phyloP scores from a whole-genome alignment of 2,113 vertebrate species.

The Myotis yumanensis region DNA sequence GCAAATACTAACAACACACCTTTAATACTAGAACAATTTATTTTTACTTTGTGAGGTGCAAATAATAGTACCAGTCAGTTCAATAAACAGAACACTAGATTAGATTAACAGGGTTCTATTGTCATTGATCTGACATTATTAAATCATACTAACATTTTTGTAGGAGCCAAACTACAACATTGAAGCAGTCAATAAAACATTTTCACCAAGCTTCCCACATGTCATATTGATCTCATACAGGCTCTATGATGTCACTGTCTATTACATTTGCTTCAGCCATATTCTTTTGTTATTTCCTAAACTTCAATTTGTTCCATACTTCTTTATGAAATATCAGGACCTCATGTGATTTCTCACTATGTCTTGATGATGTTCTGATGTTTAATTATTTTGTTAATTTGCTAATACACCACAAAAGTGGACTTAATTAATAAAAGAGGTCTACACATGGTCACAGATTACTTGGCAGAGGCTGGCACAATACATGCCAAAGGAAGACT shows the following conservation, averaged over 20 bases:
- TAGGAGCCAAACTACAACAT: background rate
- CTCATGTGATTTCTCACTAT: background rate
- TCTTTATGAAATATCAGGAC: slow-evolving; percentile 6
- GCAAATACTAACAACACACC: background rate
- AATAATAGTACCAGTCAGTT: background rate
- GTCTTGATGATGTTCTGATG: background rate
- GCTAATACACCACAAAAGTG: background rate
- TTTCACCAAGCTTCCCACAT: background rate
- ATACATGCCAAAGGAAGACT: background rate
- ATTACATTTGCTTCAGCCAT: background rate
- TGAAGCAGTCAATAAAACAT: slow-evolving; percentile 3
- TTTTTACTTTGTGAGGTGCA: background rate
- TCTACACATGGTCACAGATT: slow-evolving; percentile 22
- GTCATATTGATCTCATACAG: background rate
- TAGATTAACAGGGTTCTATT: background rate
- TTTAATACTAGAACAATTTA: slow-evolving; percentile 4
- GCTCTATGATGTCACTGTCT: background rate
- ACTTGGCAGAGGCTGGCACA: slow-evolving; percentile 48
- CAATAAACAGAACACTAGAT: background rate
- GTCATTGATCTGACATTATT: background rate
- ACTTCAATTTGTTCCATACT: background rate
- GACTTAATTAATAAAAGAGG: slow-evolving; percentile 51
- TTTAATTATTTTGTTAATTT: slow-evolving; percentile 52
- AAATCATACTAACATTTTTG: slow-evolving; percentile 6
- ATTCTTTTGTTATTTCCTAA: background rate